Conservation (phyloP, 2,113 vertebrate genomes). For the Lagopus muta region DNA sequence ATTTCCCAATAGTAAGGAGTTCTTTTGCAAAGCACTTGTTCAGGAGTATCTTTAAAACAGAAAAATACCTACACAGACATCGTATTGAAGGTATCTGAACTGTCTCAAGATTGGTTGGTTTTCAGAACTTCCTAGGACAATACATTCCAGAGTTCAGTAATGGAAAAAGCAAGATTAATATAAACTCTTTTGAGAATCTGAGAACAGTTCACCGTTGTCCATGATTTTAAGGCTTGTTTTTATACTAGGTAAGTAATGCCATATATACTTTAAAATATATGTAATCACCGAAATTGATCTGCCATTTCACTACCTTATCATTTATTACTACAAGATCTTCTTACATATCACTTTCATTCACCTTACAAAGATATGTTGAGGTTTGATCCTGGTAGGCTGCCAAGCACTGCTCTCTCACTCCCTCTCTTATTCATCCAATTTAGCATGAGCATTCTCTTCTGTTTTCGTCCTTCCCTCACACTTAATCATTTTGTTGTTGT, state of each 20-base stretch:
- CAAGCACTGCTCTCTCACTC: neutral
- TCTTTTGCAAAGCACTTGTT: neutral
- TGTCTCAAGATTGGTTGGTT: neutral
- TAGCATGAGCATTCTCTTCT: neutral
- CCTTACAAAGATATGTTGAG: neutral
- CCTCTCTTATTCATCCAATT: neutral
- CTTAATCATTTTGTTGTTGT: neutral
- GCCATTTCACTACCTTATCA: neutral
- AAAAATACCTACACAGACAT: neutral
- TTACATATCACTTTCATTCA: neutral
- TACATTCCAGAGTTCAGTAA: neutral
- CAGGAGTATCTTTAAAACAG: neutral
- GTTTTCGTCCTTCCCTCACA: neutral
- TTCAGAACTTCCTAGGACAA: neutral
- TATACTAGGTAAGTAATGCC: neutral
- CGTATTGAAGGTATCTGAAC: neutral
- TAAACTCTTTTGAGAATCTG: neutral
- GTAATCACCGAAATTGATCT: neutral
- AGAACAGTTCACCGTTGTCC: neutral
- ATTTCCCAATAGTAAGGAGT: neutral
- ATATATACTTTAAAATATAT: too few relatives aligned
- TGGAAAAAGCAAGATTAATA: neutral
- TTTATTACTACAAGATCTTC: neutral
- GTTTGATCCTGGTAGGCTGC: neutral
- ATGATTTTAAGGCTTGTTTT: neutral